Base-by-base conservation (phyloP, 2,888 invertebrate species). In the Phalera bucephala region DNA sequence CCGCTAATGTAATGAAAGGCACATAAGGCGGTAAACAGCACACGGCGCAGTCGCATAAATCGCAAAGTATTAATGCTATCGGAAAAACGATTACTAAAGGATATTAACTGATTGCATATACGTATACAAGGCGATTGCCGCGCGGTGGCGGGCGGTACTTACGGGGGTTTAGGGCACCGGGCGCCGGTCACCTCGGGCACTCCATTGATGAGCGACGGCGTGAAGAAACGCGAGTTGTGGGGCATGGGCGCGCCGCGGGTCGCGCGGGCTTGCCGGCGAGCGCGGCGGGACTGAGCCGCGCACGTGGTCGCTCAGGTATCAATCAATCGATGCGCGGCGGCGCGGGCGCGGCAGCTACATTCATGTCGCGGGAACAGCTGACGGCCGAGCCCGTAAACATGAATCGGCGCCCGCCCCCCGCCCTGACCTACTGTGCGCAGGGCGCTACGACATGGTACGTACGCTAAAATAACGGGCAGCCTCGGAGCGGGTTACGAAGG, bases 351-450 rank as follows among this genome's bases (percentile, higher is more conserved):
- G 69, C 78, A 11, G 14, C 8, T 14, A 78, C 87, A 86, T 86
- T 87, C 86, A 86, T 80, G 77, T 67, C 72, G 69, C 65, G 77
- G 64, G 77, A 88, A 87, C 88, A 88, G 88, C 88, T 88, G 88
- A 87, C 88, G 82, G 75, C 73, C 76, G 73, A 73, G 68, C 71
- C 80, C 76, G 85, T 86, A 86, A 87, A 82, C 88, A 88, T 88
- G 88, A 88, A 88, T 88, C 79, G 83, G 72, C 64, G 34, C 55
- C 46, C 50, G 42, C 47, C 36, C 47, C 47, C 54, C 45, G 44
- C 54, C 58, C 64, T 63, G 53, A 67, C 68, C 71, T 64, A 65
- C 64, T 66, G 60, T 70, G 72, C 72, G 71, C 72, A 70, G 51
- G 58, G 53, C 56, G 52, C 44, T 51, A 49, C 47, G 52, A 34